Base-by-base conservation (phyloP, 2,888 invertebrate genomes). In the Amphipyra tragopoginis region DNA sequence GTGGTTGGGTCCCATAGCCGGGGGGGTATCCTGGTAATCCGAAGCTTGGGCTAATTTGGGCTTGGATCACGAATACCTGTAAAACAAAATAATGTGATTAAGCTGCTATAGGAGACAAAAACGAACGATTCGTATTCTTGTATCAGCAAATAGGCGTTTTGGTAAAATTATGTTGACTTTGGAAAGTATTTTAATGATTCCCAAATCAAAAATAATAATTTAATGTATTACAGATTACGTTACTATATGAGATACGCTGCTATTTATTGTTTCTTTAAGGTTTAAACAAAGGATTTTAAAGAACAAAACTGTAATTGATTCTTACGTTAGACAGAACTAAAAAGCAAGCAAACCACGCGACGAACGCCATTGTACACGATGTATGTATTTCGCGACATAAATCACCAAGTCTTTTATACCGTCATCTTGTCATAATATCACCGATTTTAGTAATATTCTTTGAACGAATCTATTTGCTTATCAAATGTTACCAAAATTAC, bases 251-350 rank as follows among this genome's bases (percentile, higher is more conserved):
- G 1, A 21, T 21, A 21, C 21, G 21, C 1, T 21, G 3, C 21
- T 21, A 21, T 21, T 21, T 21, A 3, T 2, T 21, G 21, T 21
- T 21, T 21, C 21, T 21, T 21, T 21, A 21, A 21, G 21, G 3
- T 21, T 2, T 3, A 21, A 21, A 21, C 21, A 21, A 21, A 21
- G 21, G 21, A 21, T 21, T 21, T 3, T 2, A 2, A 21, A 21
- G 21, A 21, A 21, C 21, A 21, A 21, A 21, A 21, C 21, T 2
- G 21, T 21, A 21, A 21, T 7, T 29, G 7, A 7, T 29, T 58
- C 90, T 89, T 86, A 90, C 90, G 79, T 86, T 82, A 50, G 82
- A 72, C 50, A 88, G 70, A 11, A 90, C 65, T 40, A 88, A 64
- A 5, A 88, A 58, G 43, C 75, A 79, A 63, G 79, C 72, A 36